Evolutionary conservation across 2,888 invertebrate species (phyloP), one percentile per base, ranked within the genome.

Genomic region (Drosophila formosana): DNA sequence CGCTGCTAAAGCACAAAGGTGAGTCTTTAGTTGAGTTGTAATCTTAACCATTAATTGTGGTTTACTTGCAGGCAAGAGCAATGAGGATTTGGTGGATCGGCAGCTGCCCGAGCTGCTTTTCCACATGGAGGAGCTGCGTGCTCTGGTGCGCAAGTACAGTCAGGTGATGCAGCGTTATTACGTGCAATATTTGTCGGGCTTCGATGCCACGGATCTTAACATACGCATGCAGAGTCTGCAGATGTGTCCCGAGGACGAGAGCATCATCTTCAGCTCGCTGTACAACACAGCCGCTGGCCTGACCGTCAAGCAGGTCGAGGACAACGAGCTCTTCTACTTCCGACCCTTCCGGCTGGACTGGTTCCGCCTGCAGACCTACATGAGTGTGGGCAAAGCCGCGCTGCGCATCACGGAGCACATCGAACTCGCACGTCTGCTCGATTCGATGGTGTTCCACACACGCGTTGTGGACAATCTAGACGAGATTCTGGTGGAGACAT

Each of bases 401-500:
- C 92, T 96, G 93, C 94, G 95, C 91, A 94, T 99, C 50, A 94
- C 95, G 8, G 97, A 98, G 82, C 96, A 98, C 87, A 94, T 96
- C 79, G 97, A 97, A 80, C 93, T 99, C 67, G 97, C 98, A 4
- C 96, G 96, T 51, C 95, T 98, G 75, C 95, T 99, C 92, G 99
- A 99, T 92, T 98, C 97, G 45, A 96, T 99, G 91, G 95, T 97
- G 37, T 99, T 99, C 91, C 99, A 99, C 91, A 97, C 99, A 0
- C 97, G 98, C 93, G 98, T 99, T 96, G 98, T 99, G 1, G 99
- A 99, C 91, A 97, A 97, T 92, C 94, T 99, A 53, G 99, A 99
- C 93, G 98, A 99, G 92, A 97, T 99, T 91, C 94, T 99, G 82
- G 96, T 97, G 1, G 99, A 99, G 92, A 98, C 98, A 3, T 98